These are phyloP conservation scores for Hymenochirus boettgeri DNA, from an alignment of 2,113 vertebrate genomes.

Conservation along the genomic window DNA sequence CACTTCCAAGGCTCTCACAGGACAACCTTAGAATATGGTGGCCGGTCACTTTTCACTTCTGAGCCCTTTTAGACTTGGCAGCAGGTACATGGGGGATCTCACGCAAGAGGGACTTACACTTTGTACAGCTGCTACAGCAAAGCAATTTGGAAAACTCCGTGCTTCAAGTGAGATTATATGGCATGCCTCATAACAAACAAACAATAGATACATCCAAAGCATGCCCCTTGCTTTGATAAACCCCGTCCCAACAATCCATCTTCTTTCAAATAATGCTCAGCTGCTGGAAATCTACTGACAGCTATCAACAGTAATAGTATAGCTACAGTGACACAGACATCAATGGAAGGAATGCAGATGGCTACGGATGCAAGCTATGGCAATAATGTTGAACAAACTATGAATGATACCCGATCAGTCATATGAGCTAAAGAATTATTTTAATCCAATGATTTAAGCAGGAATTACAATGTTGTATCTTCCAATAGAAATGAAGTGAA, in stretches of 20 bases:
- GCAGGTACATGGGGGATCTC: too few relatives aligned
- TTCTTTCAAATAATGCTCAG: slow-evolving; percentile 42
- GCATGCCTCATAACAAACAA: neutral
- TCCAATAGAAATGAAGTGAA: neutral
- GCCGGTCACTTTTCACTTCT: too few relatives aligned
- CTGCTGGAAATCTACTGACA: slow-evolving; percentile 43
- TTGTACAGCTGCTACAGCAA: too few relatives aligned
- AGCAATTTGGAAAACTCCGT: neutral
- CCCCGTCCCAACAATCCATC: neutral
- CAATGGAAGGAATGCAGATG: slow-evolving; percentile 42
- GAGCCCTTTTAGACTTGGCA: too few relatives aligned
- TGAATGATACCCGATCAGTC: slow-evolving; percentile 16
- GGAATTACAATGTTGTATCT: neutral
- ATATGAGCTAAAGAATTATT: slow-evolving; percentile 19
- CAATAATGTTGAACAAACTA: slow-evolving; percentile 25
- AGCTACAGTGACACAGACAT: slow-evolving; percentile 42
- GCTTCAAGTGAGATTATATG: neutral
- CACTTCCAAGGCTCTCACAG: too few relatives aligned
- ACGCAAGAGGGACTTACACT: too few relatives aligned
- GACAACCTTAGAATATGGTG: too few relatives aligned
- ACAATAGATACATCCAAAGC: neutral
- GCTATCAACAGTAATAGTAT: slow-evolving; percentile 43
- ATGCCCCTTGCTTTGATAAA: neutral
- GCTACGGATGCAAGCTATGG: slow-evolving; percentile 26
- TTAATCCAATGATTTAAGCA: slow-evolving; percentile 15